Base-by-base conservation (phyloP, 2,113 vertebrate genomes). In the Galbula dea region DNA sequence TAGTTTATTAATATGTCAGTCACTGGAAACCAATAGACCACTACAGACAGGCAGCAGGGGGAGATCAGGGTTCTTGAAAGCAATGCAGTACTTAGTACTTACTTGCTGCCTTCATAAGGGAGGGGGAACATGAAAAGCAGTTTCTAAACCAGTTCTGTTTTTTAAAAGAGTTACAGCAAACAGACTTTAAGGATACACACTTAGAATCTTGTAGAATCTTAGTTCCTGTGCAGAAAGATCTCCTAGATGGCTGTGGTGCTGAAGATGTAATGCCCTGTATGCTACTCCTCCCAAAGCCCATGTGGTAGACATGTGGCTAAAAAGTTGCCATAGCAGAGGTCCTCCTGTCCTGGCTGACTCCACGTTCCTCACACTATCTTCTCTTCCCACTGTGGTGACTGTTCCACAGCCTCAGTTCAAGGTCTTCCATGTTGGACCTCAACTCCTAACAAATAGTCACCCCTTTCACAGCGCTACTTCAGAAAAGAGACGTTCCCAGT, bases 1-100 rank as follows among this genome's bases (percentile, higher is more conserved):
- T 54, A 79, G 41, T 92, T 83, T 91, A 80, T 90, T 96, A 94
- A 81, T 82, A 89, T 84, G 51, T 79, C 82, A 90, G 41, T 72
- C 82, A 46, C 23, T 66, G 59, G 48, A 90, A 97, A 84, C 24
- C 26, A 67, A 71, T 57, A 74, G 54, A 87, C 27, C 73, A 51
- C 55, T 83, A 65, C 51, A 94, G 46, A 72, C 52, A 68, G 63
- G 67, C 88, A 93, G 29, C 74, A 34, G 93, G 63, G 61, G 45
- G 61, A 54, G 95, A 59, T 93, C 52, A 30, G 29, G 59, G 83
- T 90, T 68, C 52, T 73, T 5, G 1, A 81, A 90, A 91, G n/a
- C 65, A 34, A 37, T 10, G 9, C 15, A 74, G 20, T 82, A 65
- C 22, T 36, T 32, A 46, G 48, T 83, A n/a, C n/a, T n/a, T n/a